Conservation (phyloP, 2,113 vertebrate genomes). For the Lasiurus cinereus region DNA sequence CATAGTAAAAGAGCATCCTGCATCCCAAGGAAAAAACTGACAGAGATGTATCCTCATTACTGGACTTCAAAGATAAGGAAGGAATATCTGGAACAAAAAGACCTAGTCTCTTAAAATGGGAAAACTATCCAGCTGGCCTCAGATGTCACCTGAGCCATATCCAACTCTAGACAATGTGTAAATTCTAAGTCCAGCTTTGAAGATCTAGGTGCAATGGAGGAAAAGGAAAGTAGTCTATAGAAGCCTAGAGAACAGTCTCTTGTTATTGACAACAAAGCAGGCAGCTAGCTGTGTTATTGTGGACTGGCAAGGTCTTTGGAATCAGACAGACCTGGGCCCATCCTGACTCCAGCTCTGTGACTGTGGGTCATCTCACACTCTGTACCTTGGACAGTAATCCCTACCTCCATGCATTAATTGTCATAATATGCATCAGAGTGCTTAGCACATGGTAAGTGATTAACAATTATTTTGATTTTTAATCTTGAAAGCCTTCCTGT, state of each 20-base stretch:
- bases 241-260: no score
- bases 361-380: neutral
- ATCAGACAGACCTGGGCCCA: neutral
- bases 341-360: neutral
- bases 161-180: neutral
- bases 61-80: neutral
- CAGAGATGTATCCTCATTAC: neutral
- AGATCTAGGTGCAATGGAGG: accelerated
- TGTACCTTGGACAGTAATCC: neutral
- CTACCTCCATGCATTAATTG: neutral
- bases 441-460: no score
- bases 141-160: neutral
- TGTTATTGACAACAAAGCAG: neutral
- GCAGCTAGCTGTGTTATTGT: accelerated
- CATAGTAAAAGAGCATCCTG: neutral
- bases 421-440: neutral
- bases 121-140: neutral
- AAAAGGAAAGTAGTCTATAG: accelerated
- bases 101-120: neutral
- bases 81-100: neutral
- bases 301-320: neutral
- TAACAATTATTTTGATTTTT: neutral
- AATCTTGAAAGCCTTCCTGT: neutral
- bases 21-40: neutral
- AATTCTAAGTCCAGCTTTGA: neutral